phyloP scores from a whole-genome alignment of 2,888 invertebrate species.

The Plagiodera versicolora region DNA sequence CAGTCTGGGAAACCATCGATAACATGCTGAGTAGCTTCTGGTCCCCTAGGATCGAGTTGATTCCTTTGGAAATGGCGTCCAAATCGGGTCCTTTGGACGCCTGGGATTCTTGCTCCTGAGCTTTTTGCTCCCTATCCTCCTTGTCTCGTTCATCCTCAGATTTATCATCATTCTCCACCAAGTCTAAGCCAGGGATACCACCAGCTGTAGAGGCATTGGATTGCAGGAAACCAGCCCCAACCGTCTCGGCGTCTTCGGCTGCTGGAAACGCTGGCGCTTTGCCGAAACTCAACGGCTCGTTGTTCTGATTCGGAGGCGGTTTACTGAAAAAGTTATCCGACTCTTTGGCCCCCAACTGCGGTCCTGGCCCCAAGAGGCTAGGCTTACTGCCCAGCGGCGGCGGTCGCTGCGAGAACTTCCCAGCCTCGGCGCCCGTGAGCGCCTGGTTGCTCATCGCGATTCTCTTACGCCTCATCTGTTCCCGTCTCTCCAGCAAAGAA shows the following conservation, averaged over 20 bases:
- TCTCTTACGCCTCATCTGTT: constrained; percentile 76
- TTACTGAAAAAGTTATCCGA: constrained; percentile 17
- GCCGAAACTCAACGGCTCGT: constrained; percentile 46
- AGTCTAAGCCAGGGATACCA: constrained; percentile 75
- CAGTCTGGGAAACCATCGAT: constrained; percentile 53
- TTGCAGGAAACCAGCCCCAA: constrained; percentile 32
- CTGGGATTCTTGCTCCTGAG: constrained; percentile 23
- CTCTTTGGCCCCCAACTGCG: not conserved
- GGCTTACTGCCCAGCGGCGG: not conserved
- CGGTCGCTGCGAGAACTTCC: not conserved
- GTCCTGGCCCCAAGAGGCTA: constrained; percentile 15
- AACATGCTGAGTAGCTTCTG: constrained; percentile 65
- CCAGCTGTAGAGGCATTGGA: constrained; percentile 45
- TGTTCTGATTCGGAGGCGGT: constrained; percentile 46
- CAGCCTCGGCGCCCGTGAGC: not conserved
- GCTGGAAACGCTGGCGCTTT: constrained; percentile 13
- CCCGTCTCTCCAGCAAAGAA: constrained; percentile 76
- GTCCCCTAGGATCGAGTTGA: constrained; percentile 65
- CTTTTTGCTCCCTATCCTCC: constrained; percentile 30
- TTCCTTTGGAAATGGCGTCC: constrained; percentile 64
- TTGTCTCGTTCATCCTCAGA: constrained; percentile 17
- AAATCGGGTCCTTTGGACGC: constrained; percentile 55
- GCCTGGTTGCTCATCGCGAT: constrained; percentile 39
- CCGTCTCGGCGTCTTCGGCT: constrained; percentile 21
- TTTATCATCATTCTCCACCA: constrained; percentile 58